Evolutionary conservation across 2,797 vertebrate genomes (phyloP).

Genomic region (Cynodonichthys magdalenae): DNA sequence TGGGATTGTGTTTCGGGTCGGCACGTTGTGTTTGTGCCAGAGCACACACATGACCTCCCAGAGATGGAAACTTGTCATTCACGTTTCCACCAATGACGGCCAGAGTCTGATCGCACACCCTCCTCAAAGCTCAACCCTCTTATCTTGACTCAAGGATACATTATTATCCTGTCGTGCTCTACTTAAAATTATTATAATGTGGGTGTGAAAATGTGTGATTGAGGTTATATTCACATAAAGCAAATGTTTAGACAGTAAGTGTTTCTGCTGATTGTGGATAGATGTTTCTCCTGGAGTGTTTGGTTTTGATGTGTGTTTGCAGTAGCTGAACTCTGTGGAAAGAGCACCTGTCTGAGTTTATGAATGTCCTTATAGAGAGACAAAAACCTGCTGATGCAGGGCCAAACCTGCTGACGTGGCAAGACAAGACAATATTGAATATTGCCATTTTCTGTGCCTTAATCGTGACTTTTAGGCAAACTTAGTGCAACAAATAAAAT

Average conservation of each 20-base stretch:
- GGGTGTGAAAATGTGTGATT: background rate
- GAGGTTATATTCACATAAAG: slow-evolving; percentile 28
- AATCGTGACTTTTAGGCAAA: background rate
- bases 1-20: slow-evolving; percentile 6
- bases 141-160: slow-evolving; percentile 70
- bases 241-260: slow-evolving; percentile 48
- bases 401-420: background rate
- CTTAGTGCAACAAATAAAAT: slow-evolving; percentile 28
- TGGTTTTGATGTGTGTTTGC: background rate
- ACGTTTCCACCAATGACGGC: slow-evolving; percentile 68
- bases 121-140: slow-evolving; percentile 49
- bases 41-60: slow-evolving; percentile 46
- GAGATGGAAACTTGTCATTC: slow-evolving; percentile 45
- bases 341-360: slow-evolving; percentile 12
- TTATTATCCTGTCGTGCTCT: slow-evolving; percentile 5
- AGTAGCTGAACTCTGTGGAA: background rate
- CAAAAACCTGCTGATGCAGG: background rate
- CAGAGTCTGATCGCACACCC: slow-evolving; percentile 62
- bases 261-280: slow-evolving; percentile 16
- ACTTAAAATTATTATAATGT: background rate
- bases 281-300: slow-evolving; percentile 1
- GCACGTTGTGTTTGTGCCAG: slow-evolving; percentile 23
- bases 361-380: background rate
- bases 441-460: too few species aligned
- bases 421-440: background rate